Conservation (phyloP, 2,888 invertebrate genomes). For the Elysia crispata region DNA sequence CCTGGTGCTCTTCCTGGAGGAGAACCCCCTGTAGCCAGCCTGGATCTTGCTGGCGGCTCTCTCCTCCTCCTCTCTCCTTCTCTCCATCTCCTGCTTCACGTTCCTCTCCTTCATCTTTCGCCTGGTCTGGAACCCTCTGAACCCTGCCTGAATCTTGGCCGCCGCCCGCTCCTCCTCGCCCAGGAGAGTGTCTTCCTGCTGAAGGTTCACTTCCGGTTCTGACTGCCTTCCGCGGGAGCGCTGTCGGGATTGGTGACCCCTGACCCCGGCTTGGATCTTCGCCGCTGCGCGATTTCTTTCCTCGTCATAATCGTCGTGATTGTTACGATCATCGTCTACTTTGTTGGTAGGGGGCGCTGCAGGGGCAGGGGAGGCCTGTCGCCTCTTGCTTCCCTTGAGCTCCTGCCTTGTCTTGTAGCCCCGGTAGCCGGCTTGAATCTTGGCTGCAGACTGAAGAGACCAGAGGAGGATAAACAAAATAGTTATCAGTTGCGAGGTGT, state of each 20-base stretch:
- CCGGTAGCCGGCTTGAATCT: constrained; percentile 49
- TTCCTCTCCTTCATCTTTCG: constrained; percentile 25
- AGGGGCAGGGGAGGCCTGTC: not conserved
- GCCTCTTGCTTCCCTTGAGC: not conserved
- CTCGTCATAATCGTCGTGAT: constrained; percentile 2
- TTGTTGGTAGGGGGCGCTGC: not conserved
- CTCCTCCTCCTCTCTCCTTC: constrained; percentile 7
- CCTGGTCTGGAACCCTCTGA: constrained; percentile 43
- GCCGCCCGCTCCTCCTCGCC: constrained; percentile 40
- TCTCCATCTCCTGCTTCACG: constrained; percentile 54
- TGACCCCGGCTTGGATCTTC: constrained; percentile 66
- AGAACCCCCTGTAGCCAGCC: constrained; percentile 65
- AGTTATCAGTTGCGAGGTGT: too few species aligned
- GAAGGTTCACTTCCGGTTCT: constrained; percentile 36
- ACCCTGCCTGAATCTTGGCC: constrained; percentile 48
- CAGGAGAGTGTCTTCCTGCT: not conserved
- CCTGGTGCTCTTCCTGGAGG: constrained; percentile 41
- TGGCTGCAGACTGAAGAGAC: constrained; percentile 27
- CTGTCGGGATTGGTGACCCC: constrained; percentile 58
- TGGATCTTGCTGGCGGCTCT: constrained; percentile 61
- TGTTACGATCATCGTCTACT: not conserved
- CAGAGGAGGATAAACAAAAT: too few species aligned
- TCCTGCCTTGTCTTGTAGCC: constrained; percentile 41
- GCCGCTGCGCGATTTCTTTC: constrained; percentile 49
- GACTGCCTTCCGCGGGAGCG: constrained; percentile 47